These are phyloP conservation scores for Drosophila neonasuta DNA, from an alignment of 2,888 invertebrate species.

Conservation along the genomic window DNA sequence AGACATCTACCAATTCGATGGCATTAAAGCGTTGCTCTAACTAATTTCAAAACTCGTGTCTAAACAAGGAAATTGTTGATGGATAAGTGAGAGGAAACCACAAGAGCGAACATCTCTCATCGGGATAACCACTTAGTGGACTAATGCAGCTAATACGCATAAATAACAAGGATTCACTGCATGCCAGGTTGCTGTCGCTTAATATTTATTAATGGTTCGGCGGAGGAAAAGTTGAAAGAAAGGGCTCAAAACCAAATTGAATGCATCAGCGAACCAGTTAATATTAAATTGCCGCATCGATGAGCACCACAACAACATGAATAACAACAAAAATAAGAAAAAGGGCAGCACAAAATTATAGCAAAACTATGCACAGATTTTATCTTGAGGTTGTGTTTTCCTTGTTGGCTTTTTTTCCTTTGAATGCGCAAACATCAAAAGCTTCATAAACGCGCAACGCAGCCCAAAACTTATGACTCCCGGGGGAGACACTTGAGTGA, in stretches of 20 bases:
- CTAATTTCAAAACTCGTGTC: neutral
- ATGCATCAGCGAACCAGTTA: conserved; percentile 76
- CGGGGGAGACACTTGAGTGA: conserved; percentile 76
- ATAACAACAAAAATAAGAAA: conserved; percentile 27
- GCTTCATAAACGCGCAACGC: conserved; percentile 71
- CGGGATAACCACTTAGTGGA: conserved; percentile 43
- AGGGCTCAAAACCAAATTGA: conserved; percentile 54
- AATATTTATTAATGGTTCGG: conserved; percentile 69
- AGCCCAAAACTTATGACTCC: conserved; percentile 67
- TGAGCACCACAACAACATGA: conserved; percentile 43
- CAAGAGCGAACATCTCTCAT: conserved; percentile 32
- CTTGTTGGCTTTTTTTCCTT: conserved; percentile 11
- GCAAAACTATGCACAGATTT: conserved; percentile 61
- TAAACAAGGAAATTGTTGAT: neutral
- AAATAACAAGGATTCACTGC: conserved; percentile 25
- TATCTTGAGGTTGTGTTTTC: conserved; percentile 44
- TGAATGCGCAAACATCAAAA: conserved; percentile 65
- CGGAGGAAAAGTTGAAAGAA: conserved; percentile 19
- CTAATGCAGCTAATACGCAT: conserved; percentile 47
- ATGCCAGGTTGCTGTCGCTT: conserved; percentile 40
- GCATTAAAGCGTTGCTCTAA: neutral
- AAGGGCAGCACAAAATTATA: conserved; percentile 16
- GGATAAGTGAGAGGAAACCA: conserved; percentile 19
- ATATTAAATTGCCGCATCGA: conserved; percentile 74
- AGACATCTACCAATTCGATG: conserved; percentile 4